Evolutionary conservation across 2,888 invertebrate genomes (phyloP).

Genomic region (Lymantria monacha): DNA sequence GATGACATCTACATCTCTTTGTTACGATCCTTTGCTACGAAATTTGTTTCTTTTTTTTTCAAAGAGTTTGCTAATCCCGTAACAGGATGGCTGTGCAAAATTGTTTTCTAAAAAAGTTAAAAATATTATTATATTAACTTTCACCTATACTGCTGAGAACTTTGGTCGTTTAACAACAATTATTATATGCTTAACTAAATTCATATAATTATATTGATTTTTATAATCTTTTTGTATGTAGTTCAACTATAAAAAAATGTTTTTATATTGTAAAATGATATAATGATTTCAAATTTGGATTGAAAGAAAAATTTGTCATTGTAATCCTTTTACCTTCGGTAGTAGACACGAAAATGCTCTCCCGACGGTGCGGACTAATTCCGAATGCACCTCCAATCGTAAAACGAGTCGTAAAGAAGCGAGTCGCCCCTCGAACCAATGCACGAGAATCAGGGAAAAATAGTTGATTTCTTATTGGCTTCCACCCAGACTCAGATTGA

Average conservation of each 20-base stretch:
- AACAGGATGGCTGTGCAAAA: conserved; percentile 33
- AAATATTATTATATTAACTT: conserved; percentile 48
- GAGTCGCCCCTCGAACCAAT: conserved; percentile 73
- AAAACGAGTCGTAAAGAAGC: conserved; percentile 81
- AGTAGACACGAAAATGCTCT: conserved; percentile 78
- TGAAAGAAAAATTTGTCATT: conserved; percentile 57
- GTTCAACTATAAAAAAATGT: not conserved
- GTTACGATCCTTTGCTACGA: conserved; percentile 25
- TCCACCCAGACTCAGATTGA: conserved; percentile 79
- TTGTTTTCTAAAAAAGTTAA: conserved; percentile 42
- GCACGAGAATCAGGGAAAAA: conserved; percentile 78
- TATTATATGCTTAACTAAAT: conserved; percentile 42
- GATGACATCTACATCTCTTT: conserved; percentile 27
- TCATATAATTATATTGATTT: conserved; percentile 25
- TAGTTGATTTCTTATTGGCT: conserved; percentile 82
- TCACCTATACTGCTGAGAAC: conserved; percentile 46
- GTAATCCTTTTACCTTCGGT: conserved; percentile 79
- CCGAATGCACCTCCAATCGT: conserved; percentile 81
- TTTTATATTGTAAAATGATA: conserved; percentile 10
- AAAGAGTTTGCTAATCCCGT: conserved; percentile 13
- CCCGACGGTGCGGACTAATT: conserved; percentile 73
- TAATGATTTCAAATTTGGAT: conserved; percentile 18
- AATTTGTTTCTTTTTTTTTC: conserved; percentile 29
- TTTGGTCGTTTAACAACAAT: conserved; percentile 51
- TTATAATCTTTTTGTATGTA: conserved; percentile 6